Conservation (phyloP, 2,113 vertebrate genomes). For the Corynorhinus townsendii region DNA sequence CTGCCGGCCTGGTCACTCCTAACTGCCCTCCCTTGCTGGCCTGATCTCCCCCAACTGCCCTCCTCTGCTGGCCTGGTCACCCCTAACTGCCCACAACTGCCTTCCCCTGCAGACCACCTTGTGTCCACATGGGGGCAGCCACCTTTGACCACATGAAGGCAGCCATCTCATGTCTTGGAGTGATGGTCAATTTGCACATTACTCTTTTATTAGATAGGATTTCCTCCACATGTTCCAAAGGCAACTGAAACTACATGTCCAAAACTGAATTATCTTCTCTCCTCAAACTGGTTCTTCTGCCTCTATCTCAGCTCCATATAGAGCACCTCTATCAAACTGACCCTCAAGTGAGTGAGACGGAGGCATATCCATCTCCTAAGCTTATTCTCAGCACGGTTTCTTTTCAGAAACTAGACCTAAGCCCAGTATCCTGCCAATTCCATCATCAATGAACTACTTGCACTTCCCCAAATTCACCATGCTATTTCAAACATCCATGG, state of each 20-base stretch:
- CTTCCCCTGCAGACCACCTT: no score
- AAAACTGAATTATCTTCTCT: background rate
- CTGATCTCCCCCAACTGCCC: no score
- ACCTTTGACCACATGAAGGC: no score
- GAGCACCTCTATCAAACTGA: background rate
- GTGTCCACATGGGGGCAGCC: no score
- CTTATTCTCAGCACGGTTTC: background rate
- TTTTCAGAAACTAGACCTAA: background rate
- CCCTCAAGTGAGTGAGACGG: background rate
- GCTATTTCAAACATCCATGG: background rate
- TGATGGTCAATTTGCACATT: no score
- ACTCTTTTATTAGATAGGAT: no score
- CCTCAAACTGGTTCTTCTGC: background rate
- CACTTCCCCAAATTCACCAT: background rate
- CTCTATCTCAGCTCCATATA: background rate
- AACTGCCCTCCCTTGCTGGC: no score
- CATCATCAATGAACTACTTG: background rate
- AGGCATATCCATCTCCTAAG: no score
- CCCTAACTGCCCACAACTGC: no score
- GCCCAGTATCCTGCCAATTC: accelerated
- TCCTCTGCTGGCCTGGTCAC: no score
- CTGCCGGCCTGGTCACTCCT: no score
- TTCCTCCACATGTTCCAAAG: background rate
- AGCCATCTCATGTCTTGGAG: no score
- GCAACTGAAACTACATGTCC: background rate